Evolutionary conservation across 2,113 vertebrate species (phyloP), one percentile per base, ranked within the genome.

Genomic region (Tursiops truncatus): DNA sequence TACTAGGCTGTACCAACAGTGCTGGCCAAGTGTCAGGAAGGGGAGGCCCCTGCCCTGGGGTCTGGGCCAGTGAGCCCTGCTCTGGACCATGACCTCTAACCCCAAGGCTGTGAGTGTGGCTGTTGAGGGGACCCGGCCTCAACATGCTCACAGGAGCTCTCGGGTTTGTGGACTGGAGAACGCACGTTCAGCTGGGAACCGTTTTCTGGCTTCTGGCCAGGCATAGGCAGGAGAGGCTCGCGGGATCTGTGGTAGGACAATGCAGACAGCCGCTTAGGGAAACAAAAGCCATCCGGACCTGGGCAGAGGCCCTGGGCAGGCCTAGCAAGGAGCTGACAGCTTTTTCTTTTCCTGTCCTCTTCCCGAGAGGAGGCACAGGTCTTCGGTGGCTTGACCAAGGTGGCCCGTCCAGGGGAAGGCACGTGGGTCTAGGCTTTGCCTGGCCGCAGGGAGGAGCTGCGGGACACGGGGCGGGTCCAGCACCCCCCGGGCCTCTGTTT

Each of bases 201-300:
- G 15, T 38, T 76, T 85, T 67, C 74, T 23, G 4, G 36, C 83
- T 91, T 94, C 90, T 65, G 50, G 62, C 28, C 56, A 62, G 70
- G 70, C 13, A 7, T 7, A 26, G 14, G 44, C 65, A 38, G 74
- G 33, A 87, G 85, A 71, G 47, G 89, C 21, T 5, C 6, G 6
- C 17, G 41, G n/a, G n/a, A 28, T 20, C 36, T 21, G 33, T 26
- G 80, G 21, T 38, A n/a, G 47, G 94, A 77, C 50, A 18, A n/a
- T 31, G 50, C 67, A 87, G 36, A 26, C 38, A 6, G 47, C 58
- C 21, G 17, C 28, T 68, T 18, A 77, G 62, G 74, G 33, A 67
- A 41, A n/a, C 8, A 41, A 44, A 17, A 33, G 73, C 4, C 10
- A 7, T 2, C 2, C 2, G 10, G 6, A 23, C 1, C 14, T 5